Conservation (phyloP, 2,888 invertebrate genomes). For the Calameuta idolon region DNA sequence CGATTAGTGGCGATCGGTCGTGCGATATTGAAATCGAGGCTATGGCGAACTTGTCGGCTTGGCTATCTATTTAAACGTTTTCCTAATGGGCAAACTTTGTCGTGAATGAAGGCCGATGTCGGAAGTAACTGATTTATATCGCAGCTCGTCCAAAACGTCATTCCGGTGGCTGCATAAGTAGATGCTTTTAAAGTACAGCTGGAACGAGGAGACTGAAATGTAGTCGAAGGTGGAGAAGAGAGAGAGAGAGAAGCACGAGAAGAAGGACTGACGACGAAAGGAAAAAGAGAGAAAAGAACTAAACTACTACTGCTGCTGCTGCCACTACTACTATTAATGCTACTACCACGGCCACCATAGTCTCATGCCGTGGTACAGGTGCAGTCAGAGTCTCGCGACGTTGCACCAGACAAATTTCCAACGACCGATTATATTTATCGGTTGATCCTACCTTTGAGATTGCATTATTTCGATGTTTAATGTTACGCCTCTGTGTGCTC, state of each 20-base stretch:
- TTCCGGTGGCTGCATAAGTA: constrained; percentile 7
- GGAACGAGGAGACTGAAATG: not conserved
- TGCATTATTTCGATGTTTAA: constrained; percentile 55
- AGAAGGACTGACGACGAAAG: not conserved
- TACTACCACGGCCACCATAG: not conserved
- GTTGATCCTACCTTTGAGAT: constrained; percentile 49
- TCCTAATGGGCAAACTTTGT: constrained; percentile 8
- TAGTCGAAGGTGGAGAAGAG: not conserved
- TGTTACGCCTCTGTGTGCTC: constrained; percentile 36
- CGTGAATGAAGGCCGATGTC: constrained; percentile 11
- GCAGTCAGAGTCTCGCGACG: constrained; percentile 12
- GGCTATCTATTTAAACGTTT: constrained; percentile 4
- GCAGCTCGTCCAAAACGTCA: constrained; percentile 14
- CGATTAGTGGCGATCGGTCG: constrained; percentile 2
- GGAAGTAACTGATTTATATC: constrained; percentile 31
- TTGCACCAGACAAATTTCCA: constrained; percentile 49
- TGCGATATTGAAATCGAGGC: constrained; percentile 1
- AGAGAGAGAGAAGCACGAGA: not conserved
- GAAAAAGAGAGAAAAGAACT: not conserved
- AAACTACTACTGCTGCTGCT: not conserved
- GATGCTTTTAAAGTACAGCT: constrained; percentile 12
- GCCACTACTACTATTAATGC: not conserved
- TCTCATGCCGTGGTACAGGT: constrained; percentile 4
- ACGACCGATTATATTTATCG: constrained; percentile 54
- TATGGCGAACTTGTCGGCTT: constrained; percentile 1